Evolutionary conservation across 2,888 invertebrate species (phyloP), one percentile per base, ranked within the genome.

Genomic region (Epicampocera succincta): DNA sequence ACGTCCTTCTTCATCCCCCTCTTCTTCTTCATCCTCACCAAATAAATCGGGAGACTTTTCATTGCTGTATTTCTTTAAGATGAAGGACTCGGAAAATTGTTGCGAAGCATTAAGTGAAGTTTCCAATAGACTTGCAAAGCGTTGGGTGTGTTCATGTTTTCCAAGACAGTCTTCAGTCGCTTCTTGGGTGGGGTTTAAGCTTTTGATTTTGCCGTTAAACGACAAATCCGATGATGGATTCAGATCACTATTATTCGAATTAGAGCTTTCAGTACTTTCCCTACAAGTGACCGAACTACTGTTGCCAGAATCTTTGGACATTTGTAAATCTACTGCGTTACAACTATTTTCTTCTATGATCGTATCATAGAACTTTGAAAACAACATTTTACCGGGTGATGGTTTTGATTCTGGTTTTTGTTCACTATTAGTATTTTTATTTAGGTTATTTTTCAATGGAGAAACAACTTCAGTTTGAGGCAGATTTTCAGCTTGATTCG

Each of bases 1-100:
- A 6, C 54, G 56, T 9, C 82, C 69, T 5, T 83, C 84, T 8
- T 88, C 90, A 0, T 84, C 85, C 0, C 84, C 85, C 8, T 90
- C 90, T 2, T 89, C 91, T 54, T 91, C 92, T 68, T 93, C 94
- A 52, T 93, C 93, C 79, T 94, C 94, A 78, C 93, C 93, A 88
- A 95, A 95, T 87, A 95, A 91, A 86, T 95, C 94, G 0, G 95
- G 95, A 68, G 94, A 94, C 38, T 87, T 88, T 86, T 90, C 91
- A 78, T 89, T 90, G 63, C 85, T 87, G 46, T 87, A 87, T 81
- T 87, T 88, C 38, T 86, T 86, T 13, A 86, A 75, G 13, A 87
- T 77, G 72, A 87, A 87, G 0, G 87, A 87, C 46, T 86, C 85
- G 2, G 84, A 81, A 52, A 83, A 74, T 40, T 82, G 77, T 40